Evolutionary conservation across 2,888 invertebrate genomes (phyloP).

Genomic region (Caenorhabditis angaria): DNA sequence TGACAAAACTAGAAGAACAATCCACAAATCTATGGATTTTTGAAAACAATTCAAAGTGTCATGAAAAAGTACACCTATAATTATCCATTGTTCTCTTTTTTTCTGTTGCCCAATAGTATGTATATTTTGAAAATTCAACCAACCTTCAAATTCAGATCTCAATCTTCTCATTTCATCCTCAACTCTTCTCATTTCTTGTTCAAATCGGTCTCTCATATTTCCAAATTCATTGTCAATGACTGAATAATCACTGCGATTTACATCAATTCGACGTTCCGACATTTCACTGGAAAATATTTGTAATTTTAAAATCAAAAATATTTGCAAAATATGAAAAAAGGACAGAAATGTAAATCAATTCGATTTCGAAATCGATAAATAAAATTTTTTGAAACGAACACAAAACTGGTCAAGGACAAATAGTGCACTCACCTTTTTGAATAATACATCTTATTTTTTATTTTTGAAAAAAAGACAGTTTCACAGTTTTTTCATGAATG

Average conservation of each 20-base stretch:
- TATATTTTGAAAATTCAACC: slow-evolving; percentile 9
- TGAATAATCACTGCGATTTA: slow-evolving; percentile 65
- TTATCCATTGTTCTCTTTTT: no score
- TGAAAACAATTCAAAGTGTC: no score
- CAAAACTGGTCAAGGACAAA: slow-evolving; percentile 4
- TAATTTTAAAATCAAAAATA: no score
- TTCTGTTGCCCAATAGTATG: no score
- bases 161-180: slow-evolving; percentile 87
- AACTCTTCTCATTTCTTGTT: slow-evolving; percentile 91
- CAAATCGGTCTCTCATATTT: slow-evolving; percentile 86
- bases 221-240: slow-evolving; percentile 87
- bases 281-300: slow-evolving; percentile 36
- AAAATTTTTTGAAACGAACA: not conserved
- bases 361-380: not conserved
- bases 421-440: slow-evolving; percentile 4
- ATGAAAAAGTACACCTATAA: no score
- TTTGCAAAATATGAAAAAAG: not conserved
- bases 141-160: slow-evolving; percentile 70
- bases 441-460: no score
- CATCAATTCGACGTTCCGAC: slow-evolving; percentile 69
- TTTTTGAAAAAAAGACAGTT: not conserved
- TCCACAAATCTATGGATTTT: no score
- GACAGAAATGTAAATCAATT: no score
- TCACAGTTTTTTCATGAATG: no score
- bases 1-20: no score